phyloP scores from a whole-genome alignment of 2,888 invertebrate species.

The Oxytorus armatus region DNA sequence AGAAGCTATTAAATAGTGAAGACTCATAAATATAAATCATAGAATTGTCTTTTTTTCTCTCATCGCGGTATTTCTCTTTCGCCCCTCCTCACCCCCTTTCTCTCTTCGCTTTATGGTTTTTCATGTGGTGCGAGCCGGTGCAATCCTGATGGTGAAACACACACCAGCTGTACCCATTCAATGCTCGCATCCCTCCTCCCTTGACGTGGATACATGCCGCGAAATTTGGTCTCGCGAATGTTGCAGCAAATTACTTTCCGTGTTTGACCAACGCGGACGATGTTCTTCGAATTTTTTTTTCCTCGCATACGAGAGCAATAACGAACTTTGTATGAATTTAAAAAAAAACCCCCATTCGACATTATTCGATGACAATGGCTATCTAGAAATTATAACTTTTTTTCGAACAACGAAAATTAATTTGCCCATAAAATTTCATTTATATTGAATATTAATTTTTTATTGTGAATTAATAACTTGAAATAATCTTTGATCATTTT shows the following conservation, averaged over 20 bases:
- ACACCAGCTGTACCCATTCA: conserved; percentile 77
- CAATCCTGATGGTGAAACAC: conserved; percentile 71
- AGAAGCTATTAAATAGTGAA: conserved; percentile 81
- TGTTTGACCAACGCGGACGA: conserved; percentile 38
- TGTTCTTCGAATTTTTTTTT: background rate
- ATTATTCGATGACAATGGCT: background rate
- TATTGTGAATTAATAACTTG: no score
- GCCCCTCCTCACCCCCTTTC: background rate
- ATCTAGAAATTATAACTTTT: no score
- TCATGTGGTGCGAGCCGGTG: conserved; percentile 22
- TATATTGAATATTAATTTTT: no score
- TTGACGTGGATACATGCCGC: conserved; percentile 67
- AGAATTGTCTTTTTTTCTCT: conserved; percentile 79
- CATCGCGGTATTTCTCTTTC: conserved; percentile 49
- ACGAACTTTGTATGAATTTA: background rate
- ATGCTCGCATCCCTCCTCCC: conserved; percentile 1
- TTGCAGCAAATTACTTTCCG: conserved; percentile 72
- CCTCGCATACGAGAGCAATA: background rate
- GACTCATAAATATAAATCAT: conserved; percentile 83
- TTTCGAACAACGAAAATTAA: no score
- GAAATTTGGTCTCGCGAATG: conserved; percentile 79
- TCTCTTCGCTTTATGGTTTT: conserved; percentile 57
- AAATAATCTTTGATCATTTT: no score
- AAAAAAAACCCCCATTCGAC: background rate
- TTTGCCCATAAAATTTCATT: no score